Evolutionary conservation across 2,888 invertebrate species (phyloP).

Genomic region (Heliconius erato): DNA sequence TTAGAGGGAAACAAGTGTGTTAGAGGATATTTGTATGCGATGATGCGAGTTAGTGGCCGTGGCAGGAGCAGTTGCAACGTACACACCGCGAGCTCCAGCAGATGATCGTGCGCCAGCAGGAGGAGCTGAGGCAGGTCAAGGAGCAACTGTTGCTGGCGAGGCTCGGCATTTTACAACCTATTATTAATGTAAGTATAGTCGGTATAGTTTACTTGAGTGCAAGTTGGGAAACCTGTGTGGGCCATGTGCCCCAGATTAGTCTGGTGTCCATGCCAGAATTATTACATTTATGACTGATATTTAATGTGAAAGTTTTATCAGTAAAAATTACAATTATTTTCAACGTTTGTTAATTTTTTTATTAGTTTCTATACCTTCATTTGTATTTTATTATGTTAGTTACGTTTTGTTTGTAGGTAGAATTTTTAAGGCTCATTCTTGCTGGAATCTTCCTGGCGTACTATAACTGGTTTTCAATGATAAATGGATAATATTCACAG

Average conservation of each 20-base stretch:
- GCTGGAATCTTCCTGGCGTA: not conserved
- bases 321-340: not conserved
- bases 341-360: not conserved
- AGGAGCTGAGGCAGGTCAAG: constrained; percentile 93
- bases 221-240: not conserved
- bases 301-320: not conserved
- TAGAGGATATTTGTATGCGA: constrained; percentile 39
- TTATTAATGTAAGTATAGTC: constrained; percentile 70
- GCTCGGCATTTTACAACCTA: constrained; percentile 88
- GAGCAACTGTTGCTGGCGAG: constrained; percentile 93
- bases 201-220: not conserved
- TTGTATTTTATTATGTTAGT: constrained; percentile 14
- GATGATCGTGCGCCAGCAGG: constrained; percentile 93
- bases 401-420: constrained; percentile 4
- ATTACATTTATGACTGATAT: not conserved
- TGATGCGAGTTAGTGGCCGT: constrained; percentile 73
- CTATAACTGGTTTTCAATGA: not conserved
- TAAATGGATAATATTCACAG: constrained; percentile 52
- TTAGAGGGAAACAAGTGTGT: not conserved
- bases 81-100: constrained; percentile 95
- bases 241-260: not conserved
- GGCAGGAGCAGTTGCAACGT: constrained; percentile 90
- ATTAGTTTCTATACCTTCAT: not conserved
- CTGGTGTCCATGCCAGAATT: too few species aligned
- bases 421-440: not conserved